Conservation (phyloP, 2,797 vertebrate species). For the Sphenodon punctatus region DNA sequence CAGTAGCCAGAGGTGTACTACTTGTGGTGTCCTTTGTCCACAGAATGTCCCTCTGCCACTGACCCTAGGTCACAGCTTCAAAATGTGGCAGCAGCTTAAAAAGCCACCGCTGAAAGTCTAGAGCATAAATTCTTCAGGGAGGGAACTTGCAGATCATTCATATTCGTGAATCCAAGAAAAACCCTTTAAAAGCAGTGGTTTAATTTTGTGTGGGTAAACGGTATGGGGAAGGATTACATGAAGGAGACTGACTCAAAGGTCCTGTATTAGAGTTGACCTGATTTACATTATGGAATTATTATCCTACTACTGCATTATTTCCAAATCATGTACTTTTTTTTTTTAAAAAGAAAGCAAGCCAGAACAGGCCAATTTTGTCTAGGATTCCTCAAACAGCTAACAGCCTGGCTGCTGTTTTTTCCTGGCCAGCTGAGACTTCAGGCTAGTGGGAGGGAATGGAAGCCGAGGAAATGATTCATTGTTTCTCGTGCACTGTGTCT, state of each 20-base stretch:
- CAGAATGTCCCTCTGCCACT: fast-evolving
- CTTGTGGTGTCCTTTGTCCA: background rate
- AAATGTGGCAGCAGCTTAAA: background rate
- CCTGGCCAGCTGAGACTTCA: fast-evolving
- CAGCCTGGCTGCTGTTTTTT: fast-evolving
- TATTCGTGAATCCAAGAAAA: too few relatives aligned
- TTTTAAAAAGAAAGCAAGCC: too few relatives aligned
- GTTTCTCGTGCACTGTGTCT: background rate
- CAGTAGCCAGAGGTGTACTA: background rate
- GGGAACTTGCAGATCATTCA: too few relatives aligned
- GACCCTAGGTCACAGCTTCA: background rate
- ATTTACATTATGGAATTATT: background rate
- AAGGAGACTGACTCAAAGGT: background rate
- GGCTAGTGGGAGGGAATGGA: fast-evolving
- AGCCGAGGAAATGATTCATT: fast-evolving
- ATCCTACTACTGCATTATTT: fast-evolving
- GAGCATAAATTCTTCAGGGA: fast-evolving
- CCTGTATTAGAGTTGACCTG: background rate
- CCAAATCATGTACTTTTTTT: background rate
- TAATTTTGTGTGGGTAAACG: background rate
- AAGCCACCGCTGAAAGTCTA: fast-evolving
- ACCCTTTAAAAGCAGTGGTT: too few relatives aligned
- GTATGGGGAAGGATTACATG: background rate
- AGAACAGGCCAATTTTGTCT: too few relatives aligned
- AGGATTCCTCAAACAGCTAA: fast-evolving